phyloP scores from a whole-genome alignment of 2,797 vertebrate genomes.

The Pyrocephalus nanus region DNA sequence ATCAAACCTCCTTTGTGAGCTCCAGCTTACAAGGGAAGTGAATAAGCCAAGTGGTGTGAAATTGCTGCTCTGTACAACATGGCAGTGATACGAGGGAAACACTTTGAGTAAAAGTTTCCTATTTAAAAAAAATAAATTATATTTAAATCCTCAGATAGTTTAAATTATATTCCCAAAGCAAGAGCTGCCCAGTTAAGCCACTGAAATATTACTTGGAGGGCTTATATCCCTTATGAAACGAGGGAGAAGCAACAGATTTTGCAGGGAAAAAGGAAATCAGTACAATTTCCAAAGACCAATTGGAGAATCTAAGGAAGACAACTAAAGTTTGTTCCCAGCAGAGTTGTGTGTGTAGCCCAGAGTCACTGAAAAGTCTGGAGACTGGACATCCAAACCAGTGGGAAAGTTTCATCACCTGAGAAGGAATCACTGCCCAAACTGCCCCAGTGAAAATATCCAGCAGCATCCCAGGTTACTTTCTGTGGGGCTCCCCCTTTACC shows the following conservation, averaged over 20 bases:
- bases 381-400: neutral
- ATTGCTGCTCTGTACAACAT: neutral
- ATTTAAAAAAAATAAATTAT: neutral
- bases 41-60: neutral
- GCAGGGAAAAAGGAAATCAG: neutral
- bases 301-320: neutral
- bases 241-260: neutral
- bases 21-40: neutral
- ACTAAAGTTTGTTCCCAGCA: neutral
- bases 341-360: neutral
- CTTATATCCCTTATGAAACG: neutral
- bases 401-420: neutral
- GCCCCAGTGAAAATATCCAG: neutral
- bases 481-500: neutral
- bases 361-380: neutral
- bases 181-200: neutral
- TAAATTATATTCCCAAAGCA: neutral
- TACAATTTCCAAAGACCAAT: neutral
- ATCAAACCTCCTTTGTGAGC: neutral
- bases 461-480: neutral
- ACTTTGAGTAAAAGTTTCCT: neutral
- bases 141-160: neutral
- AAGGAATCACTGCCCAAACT: neutral
- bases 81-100: neutral
- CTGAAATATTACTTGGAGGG: neutral